Conservation (phyloP, 2,113 vertebrate species). For the Bufo bufo region DNA sequence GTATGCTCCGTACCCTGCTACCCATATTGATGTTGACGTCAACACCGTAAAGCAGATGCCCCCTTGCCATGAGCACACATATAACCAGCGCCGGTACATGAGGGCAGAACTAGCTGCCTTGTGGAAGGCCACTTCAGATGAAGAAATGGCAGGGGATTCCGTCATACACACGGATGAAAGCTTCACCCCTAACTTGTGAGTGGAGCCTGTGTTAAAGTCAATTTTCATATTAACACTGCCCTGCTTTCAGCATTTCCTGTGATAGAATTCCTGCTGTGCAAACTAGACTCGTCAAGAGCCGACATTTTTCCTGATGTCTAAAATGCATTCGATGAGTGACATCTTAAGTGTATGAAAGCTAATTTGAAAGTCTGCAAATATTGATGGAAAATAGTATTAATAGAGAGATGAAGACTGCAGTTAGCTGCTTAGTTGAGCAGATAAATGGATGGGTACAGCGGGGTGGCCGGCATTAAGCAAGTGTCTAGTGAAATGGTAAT, state of each 20-base stretch:
- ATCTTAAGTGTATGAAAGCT: constrained; percentile 38
- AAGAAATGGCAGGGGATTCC: constrained; percentile 86
- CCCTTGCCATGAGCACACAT: constrained; percentile 93
- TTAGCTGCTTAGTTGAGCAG: constrained; percentile 24
- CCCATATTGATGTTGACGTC: constrained; percentile 96
- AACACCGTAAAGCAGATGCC: constrained; percentile 98
- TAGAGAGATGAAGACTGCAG: constrained; percentile 16
- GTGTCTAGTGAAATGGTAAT: constrained; percentile 28
- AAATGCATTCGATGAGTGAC: background rate
- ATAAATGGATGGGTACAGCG: constrained; percentile 21
- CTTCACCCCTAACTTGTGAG: constrained; percentile 94
- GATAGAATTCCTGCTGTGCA: constrained; percentile 28
- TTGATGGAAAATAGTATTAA: constrained; percentile 30
- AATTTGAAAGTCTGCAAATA: background rate
- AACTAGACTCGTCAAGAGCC: background rate
- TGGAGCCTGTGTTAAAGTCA: background rate
- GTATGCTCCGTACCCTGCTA: constrained; percentile 92
- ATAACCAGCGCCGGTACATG: constrained; percentile 93
- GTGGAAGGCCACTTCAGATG: constrained; percentile 91
- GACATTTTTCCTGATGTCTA: background rate
- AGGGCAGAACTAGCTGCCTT: constrained; percentile 85
- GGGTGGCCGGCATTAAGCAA: background rate
- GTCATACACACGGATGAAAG: constrained; percentile 88
- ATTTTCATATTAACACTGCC: background rate
- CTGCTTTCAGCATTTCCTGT: constrained; percentile 5